A percentile compares a stretch with the other conserved stretches of the same genome.
phyloP scores from a whole-genome alignment of 2,113 vertebrate genomes.

The Rana temporaria region DNA sequence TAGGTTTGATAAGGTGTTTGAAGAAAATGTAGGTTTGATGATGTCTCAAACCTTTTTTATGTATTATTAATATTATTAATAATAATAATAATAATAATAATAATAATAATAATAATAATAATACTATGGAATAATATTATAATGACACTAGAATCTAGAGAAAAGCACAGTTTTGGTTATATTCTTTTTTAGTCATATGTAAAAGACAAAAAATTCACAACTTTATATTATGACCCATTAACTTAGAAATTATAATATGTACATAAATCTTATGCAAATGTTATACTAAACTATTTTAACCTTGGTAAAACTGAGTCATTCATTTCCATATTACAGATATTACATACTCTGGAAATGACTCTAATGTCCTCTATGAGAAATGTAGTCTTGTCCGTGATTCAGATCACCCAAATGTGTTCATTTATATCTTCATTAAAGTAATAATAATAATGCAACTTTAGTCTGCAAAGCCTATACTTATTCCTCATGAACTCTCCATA shows the following conservation, averaged over 20 bases:
- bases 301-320: conserved; percentile 26
- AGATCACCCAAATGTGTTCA: neutral
- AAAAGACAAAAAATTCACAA: neutral
- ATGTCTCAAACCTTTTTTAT: too few species aligned
- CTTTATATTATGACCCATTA: conserved; percentile 1
- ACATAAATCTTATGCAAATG: conserved; percentile 30
- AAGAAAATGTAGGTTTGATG: too few species aligned
- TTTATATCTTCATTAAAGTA: neutral
- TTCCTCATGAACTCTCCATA: too few species aligned
- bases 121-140: too few species aligned
- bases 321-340: conserved; percentile 8
- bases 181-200: neutral
- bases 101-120: too few species aligned
- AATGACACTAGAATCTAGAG: too few species aligned
- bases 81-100: too few species aligned
- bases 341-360: neutral
- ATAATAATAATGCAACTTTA: neutral
- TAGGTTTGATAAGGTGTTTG: too few species aligned
- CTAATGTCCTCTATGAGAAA: conserved; percentile 2
- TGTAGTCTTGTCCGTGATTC: neutral
- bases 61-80: too few species aligned
- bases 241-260: conserved; percentile 2
- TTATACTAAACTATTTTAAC: conserved; percentile 36
- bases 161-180: too few species aligned
- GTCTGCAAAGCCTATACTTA: too few species aligned